Evolutionary conservation across 2,113 vertebrate genomes (phyloP).

Genomic region (Limanda limanda): DNA sequence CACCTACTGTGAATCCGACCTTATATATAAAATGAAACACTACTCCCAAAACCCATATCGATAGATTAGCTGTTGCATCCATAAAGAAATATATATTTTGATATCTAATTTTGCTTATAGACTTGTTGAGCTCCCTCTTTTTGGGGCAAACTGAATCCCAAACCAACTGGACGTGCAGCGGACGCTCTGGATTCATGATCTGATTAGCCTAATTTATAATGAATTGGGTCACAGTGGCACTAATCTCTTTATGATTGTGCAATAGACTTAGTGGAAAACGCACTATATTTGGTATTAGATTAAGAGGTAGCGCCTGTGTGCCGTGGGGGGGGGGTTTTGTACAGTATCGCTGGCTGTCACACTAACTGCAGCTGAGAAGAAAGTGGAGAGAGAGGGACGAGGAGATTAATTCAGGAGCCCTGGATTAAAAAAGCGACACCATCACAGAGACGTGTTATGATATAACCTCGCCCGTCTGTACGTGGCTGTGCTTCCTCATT

Average conservation of each 20-base stretch:
- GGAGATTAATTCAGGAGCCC: not conserved
- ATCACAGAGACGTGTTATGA: not conserved
- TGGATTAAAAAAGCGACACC: not conserved
- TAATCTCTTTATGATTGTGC: constrained; percentile 6
- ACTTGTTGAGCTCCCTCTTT: no score
- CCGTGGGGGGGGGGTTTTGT: not conserved
- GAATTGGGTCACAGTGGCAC: constrained; percentile 31
- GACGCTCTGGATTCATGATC: not conserved
- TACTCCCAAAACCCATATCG: no score
- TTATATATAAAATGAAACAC: no score
- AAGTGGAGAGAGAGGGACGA: not conserved
- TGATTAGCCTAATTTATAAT: not conserved
- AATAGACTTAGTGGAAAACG: not conserved
- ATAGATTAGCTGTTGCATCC: no score
- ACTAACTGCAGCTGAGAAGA: not conserved
- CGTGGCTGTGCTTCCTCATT: not conserved
- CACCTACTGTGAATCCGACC: no score
- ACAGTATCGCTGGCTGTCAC: not conserved
- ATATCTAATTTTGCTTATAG: no score
- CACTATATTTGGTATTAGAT: not conserved
- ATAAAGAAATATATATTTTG: no score
- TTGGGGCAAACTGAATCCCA: not conserved
- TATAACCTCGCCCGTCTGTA: not conserved
- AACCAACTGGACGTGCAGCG: not conserved
- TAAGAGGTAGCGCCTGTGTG: not conserved